A percentile compares a stretch with the other conserved stretches of the same genome.
These are phyloP conservation scores for Fistularia tabacaria DNA, from an alignment of 2,797 vertebrate genomes.

Conservation along the genomic window DNA sequence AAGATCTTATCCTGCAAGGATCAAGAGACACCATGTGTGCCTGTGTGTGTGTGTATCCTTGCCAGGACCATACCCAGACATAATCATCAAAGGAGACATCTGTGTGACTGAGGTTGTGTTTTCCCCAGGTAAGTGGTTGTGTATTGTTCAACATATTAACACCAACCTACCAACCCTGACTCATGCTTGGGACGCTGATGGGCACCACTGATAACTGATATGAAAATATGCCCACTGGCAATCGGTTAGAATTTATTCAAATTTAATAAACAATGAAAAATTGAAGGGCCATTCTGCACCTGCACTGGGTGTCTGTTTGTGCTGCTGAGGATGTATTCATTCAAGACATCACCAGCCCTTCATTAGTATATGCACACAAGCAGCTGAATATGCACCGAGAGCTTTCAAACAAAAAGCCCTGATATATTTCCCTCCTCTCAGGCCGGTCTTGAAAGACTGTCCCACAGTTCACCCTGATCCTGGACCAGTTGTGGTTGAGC, in stretches of 20 bases:
- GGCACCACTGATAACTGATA: conserved; percentile 43
- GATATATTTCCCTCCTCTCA: conserved; percentile 11
- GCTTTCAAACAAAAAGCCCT: neutral
- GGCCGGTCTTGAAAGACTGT: conserved; percentile 44
- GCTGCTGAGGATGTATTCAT: neutral
- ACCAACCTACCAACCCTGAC: conserved; percentile 39
- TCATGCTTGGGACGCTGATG: conserved; percentile 43
- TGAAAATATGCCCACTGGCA: conserved; percentile 57
- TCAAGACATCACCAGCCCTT: too few species aligned
- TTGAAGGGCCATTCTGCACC: conserved; percentile 38
- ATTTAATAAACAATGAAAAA: conserved; percentile 57
- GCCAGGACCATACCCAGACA: conserved; percentile 65
- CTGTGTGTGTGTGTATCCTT: conserved; percentile 59
- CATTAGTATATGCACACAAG: too few species aligned
- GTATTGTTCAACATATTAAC: conserved; percentile 50
- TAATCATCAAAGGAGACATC: conserved; percentile 76
- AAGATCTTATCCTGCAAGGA: conserved; percentile 76
- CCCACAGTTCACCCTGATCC: conserved; percentile 33
- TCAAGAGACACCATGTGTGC: conserved; percentile 68
- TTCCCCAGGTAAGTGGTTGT: conserved; percentile 56
- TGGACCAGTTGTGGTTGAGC: conserved; percentile 36
- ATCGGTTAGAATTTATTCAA: conserved; percentile 64
- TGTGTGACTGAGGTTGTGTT: conserved; percentile 57
- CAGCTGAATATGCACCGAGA: conserved; percentile 1
- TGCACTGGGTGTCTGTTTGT: conserved; percentile 25